Base-by-base conservation (phyloP, 2,113 vertebrate species). In the Pionites leucogaster region DNA sequence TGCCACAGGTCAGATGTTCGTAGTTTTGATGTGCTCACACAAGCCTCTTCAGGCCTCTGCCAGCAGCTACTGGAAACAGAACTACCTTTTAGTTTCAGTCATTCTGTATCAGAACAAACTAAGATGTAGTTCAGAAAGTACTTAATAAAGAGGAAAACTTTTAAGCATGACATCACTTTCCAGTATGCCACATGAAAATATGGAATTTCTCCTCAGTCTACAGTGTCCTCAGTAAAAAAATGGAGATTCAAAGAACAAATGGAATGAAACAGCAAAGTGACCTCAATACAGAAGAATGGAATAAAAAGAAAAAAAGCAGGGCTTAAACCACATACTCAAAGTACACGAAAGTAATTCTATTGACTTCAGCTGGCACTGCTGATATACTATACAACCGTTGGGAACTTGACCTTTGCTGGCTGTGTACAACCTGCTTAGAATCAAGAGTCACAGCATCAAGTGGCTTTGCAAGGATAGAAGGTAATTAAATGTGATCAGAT, bases 391-490 rank as follows among this genome's bases (percentile, higher is more conserved):
- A 10, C 1, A 22, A 41, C 68, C 4, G 1, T 7, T 74, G 68
- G 53, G 75, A 92, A 37, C 63, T 92, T 86, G 86, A 93, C 94
- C 92, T 90, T 72, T 42, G 44, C 53, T 28, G 84, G 46, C 83
- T 82, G 18, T 10, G 35, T 67, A n/a, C 75, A 79, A 69, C 71
- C 75, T 72, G 69, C 67, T 49, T 69, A 67, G 22, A 69, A 87
- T 47, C 65, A 59, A 84, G 77, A 86, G 37, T 44, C 81, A 78
- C 74, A 81, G 57, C 91, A 83, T 63, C 67, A n/a, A 93, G 52
- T 71, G 78, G 65, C 78, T 95, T 81, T 86, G 71, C 64, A 92
- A 90, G 92, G 82, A 88, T 79, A 90, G 76, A 53, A 90, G 55
- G 53, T 63, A 81, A 93, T 93, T 80, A 82, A 71, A 93, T 53